Base-by-base conservation (phyloP, 2,113 vertebrate genomes). In the Xiphophorus maculatus region DNA sequence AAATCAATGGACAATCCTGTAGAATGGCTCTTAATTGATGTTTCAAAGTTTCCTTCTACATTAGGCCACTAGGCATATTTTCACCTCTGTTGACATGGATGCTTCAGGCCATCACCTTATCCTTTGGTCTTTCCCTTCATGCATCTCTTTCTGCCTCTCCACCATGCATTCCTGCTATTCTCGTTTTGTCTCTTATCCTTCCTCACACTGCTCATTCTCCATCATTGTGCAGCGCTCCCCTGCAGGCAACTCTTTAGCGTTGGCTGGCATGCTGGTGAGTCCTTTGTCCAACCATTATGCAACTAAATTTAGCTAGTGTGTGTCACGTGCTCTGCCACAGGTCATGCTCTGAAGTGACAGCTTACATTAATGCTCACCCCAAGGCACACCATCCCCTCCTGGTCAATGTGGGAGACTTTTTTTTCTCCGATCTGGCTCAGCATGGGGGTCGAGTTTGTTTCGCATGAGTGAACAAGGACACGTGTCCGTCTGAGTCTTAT, bases 281-380 rank as follows among this genome's bases (percentile, higher is more conserved):
- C 70, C 83, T 87, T 78, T 73, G 69, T 73, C 64, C 0, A 3
- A 66, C 76, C 69, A 72, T 92, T 91, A 87, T 86, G 71, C 84
- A 89, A 90, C 87, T 81, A 84, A 79, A 91, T 91, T 88, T 81
- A 89, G 78, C 82, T 80, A 84, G 88, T 91, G 68, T 83, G 86
- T 88, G 88, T 93, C 92, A 93, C 83, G 74, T 80, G 77, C 83
- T 69, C 9, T 80, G 75, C 82, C 88, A 86, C 81, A 90, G 90
- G 91, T 91, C 80, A 42, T 66, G 75, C 84, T 84, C 77, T 48
- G 75, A 90, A 78, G 86, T 84, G 86, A 92, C 87, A 67, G 82
- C 77, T 84, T 89, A 84, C 79, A 87, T 90, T 82, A 92, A 93
- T 90, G 88, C 77, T 63, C 78, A 79, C 82, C 87, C 84, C 71